Evolutionary conservation across 1,140 invertebrate genomes (phyloP).

Genomic region (Hylaeus volcanicus): DNA sequence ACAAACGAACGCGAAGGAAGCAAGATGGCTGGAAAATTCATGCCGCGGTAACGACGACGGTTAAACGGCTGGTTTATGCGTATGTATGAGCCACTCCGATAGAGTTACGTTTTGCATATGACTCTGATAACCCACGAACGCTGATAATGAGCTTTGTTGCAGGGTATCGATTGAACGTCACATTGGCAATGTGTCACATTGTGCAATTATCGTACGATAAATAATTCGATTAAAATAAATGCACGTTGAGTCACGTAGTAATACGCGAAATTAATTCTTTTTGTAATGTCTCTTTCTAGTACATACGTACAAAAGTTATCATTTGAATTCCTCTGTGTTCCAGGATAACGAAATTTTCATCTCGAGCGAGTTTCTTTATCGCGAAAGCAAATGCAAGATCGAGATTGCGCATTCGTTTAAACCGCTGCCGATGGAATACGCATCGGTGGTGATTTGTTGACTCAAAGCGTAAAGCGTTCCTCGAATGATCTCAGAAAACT

Average conservation of each 20-base stretch:
- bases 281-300: too few relatives aligned
- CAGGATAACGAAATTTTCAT: too few relatives aligned
- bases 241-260: not conserved
- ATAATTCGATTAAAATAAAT: not conserved
- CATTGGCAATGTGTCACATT: not conserved
- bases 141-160: constrained; percentile 33
- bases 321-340: too few relatives aligned
- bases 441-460: too few relatives aligned
- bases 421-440: too few relatives aligned
- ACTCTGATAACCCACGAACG: constrained; percentile 22
- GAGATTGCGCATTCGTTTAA: too few relatives aligned
- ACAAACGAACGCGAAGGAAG: constrained; percentile 14
- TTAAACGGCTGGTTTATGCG: constrained; percentile 13
- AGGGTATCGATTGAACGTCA: constrained; percentile 25
- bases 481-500: too few relatives aligned
- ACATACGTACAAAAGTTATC: too few relatives aligned
- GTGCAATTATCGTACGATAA: constrained; percentile 12
- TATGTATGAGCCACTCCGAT: constrained; percentile 3
- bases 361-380: too few relatives aligned
- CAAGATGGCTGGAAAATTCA: constrained; percentile 28
- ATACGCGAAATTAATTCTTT: not conserved
- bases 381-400: too few relatives aligned
- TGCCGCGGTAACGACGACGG: not conserved
- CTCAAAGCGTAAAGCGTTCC: too few relatives aligned
- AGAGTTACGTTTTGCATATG: constrained; percentile 15